These are phyloP conservation scores for Xenentodon cancila DNA, from an alignment of 2,797 vertebrate species.

Conservation along the genomic window DNA sequence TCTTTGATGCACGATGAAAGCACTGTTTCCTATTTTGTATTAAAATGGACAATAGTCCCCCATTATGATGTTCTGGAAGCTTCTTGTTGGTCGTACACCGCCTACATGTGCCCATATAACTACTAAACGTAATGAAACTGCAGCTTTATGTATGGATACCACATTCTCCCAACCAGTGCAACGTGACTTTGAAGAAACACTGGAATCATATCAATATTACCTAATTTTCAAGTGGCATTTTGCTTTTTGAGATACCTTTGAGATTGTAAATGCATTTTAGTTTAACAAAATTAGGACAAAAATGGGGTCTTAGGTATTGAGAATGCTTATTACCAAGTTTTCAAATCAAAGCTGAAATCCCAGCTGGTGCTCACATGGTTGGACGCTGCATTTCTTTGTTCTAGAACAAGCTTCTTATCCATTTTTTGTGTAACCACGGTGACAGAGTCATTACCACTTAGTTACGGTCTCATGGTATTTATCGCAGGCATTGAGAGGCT, in stretches of 20 bases:
- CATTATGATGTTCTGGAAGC: too few species aligned
- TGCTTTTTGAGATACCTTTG: neutral
- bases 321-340: slow-evolving; percentile 4
- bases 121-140: too few species aligned
- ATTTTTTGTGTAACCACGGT: slow-evolving; percentile 18
- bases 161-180: neutral
- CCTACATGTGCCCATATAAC: too few species aligned
- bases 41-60: too few species aligned
- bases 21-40: too few species aligned
- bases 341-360: slow-evolving; percentile 1
- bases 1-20: too few species aligned
- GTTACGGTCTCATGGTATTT: slow-evolving; percentile 22
- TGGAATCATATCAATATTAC: neutral
- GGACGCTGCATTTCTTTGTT: slow-evolving; percentile 17
- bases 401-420: slow-evolving; percentile 3
- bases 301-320: neutral
- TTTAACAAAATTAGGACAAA: neutral
- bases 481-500: neutral
- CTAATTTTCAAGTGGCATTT: neutral
- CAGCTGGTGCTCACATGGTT: slow-evolving; percentile 4
- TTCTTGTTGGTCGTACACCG: too few species aligned
- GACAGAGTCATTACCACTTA: slow-evolving; percentile 18
- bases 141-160: too few species aligned
- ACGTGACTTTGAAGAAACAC: neutral
- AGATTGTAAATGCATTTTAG: neutral